phyloP scores from a whole-genome alignment of 2,888 invertebrate genomes.

The Plutella xylostella region DNA sequence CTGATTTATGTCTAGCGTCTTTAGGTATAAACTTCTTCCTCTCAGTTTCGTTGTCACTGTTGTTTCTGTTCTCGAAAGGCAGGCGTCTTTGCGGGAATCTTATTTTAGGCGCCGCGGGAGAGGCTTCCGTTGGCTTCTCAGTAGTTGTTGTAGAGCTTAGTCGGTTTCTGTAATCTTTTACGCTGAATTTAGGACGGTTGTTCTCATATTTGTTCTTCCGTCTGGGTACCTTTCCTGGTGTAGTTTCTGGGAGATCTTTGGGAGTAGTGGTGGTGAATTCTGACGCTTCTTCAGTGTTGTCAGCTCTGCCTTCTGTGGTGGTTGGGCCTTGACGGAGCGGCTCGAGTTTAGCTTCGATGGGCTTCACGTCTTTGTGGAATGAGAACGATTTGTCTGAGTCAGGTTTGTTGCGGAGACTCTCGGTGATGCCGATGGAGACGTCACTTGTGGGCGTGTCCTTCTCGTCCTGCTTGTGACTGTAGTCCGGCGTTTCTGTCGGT shows the following conservation, averaged over 20 bases:
- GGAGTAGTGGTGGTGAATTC: slow-evolving; percentile 37
- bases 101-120: slow-evolving; percentile 41
- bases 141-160: slow-evolving; percentile 68
- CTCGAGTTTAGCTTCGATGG: slow-evolving; percentile 51
- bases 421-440: slow-evolving; percentile 45
- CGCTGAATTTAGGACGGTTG: slow-evolving; percentile 79
- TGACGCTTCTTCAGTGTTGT: slow-evolving; percentile 33
- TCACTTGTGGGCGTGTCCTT: slow-evolving; percentile 66
- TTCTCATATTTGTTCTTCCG: slow-evolving; percentile 67
- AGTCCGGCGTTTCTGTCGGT: slow-evolving; percentile 46
- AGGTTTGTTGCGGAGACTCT: slow-evolving; percentile 27
- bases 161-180: slow-evolving; percentile 80
- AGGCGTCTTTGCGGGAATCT: slow-evolving; percentile 63
- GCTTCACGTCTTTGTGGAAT: slow-evolving; percentile 56
- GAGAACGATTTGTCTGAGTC: slow-evolving; percentile 43
- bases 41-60: slow-evolving; percentile 52
- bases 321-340: slow-evolving; percentile 26
- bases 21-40: slow-evolving; percentile 64
- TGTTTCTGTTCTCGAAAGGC: slow-evolving; percentile 38
- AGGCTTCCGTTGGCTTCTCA: slow-evolving; percentile 30
- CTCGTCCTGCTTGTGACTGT: slow-evolving; percentile 62
- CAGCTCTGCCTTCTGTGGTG: slow-evolving; percentile 24
- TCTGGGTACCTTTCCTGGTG: slow-evolving; percentile 41
- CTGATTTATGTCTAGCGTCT: slow-evolving; percentile 47
- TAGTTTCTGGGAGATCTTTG: slow-evolving; percentile 33